These are phyloP conservation scores for Phymatocera aterrima DNA, from an alignment of 2,888 invertebrate species.

Conservation along the genomic window DNA sequence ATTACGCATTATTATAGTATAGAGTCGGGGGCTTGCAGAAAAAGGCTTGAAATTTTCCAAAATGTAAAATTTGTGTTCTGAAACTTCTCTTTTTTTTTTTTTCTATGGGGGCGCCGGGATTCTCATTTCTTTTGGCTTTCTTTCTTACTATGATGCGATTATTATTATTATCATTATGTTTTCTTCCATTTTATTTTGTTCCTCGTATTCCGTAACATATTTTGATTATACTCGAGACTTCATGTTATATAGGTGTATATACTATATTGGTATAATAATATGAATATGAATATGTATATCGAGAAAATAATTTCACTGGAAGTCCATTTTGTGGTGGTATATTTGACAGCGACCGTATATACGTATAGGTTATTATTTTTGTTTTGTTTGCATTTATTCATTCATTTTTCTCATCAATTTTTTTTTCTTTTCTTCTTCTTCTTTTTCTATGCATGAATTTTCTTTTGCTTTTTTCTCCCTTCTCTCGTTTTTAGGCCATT, in stretches of 20 bases:
- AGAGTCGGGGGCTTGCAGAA: conserved; percentile 24
- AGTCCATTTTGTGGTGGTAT: conserved; percentile 29
- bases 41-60: conserved; percentile 18
- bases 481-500: conserved; percentile 30
- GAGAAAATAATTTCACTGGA: conserved; percentile 28
- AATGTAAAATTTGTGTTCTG: neutral
- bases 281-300: too few species aligned
- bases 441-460: neutral
- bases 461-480: neutral
- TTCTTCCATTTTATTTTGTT: neutral
- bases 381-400: neutral
- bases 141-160: neutral
- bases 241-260: neutral
- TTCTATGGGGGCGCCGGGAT: too few species aligned
- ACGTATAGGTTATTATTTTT: conserved; percentile 9
- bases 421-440: neutral
- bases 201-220: conserved; percentile 4
- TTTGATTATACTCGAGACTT: conserved; percentile 24
- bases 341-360: conserved; percentile 40
- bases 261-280: too few species aligned
- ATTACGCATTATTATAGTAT: conserved; percentile 36
- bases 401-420: neutral
- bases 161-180: neutral
- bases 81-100: neutral
- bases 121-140: neutral